Base-by-base conservation (phyloP, 2,888 invertebrate genomes). In the Tachystola acroxantha region DNA sequence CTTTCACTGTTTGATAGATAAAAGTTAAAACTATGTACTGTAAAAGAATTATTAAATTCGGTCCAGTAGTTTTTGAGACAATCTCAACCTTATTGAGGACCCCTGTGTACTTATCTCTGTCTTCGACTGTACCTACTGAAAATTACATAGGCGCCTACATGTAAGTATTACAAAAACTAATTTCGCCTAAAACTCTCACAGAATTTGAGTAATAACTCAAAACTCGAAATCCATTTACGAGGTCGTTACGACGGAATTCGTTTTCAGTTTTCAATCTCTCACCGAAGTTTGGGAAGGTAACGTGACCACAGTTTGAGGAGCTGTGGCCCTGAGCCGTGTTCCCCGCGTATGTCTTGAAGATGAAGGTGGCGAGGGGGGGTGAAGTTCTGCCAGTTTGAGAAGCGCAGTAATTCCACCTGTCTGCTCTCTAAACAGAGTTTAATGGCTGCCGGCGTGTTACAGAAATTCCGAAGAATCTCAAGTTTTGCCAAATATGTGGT, bases 361-460 rank as follows among this genome's bases (percentile, higher is more conserved):
- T n/a, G n/a, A n/a, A n/a, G n/a, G n/a, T n/a, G n/a, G n/a, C n/a
- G 9, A 24, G n/a, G 24, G 24, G n/a, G 24, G 2, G 24, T 7
- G 24, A n/a, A 4, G n/a, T 9, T n/a, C n/a, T 24, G 37, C 26
- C 53, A 63, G 50, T 60, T 59, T 42, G 50, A 37, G 35, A 10
- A 16, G 9, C 20, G 13, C 24, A 28, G 30, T 66, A 67, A 70
- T 66, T 55, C 59, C 63, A 72, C 73, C 71, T 75, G 75, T 66
- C 67, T 58, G 57, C 58, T 42, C 43, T 50, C 57, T 68, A 67
- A 77, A 54, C 59, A 56, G 57, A 68, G 61, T 77, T 75, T 74
- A 65, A 76, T 74, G 57, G 48, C 48, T 48, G 46, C 48, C 45
- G 48, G 43, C 51, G 48, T 53, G 52, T 47, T 54, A 45, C 42